Evolutionary conservation across 2,797 vertebrate genomes (phyloP).

Genomic region (Schizopygopsis pylzovi): DNA sequence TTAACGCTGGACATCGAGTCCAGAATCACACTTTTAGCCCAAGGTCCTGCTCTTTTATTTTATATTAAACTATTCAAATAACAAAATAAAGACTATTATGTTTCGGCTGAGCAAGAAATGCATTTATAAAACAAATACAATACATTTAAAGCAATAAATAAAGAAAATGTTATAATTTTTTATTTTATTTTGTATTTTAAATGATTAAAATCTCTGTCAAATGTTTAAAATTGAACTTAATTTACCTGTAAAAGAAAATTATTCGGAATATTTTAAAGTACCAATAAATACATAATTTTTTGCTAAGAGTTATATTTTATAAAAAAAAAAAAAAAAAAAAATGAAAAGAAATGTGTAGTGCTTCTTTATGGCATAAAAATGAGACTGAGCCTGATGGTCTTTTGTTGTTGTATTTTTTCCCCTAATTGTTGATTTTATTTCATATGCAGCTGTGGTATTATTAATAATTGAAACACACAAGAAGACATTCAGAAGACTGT

Average conservation of each 20-base stretch:
- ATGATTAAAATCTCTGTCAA: not conserved
- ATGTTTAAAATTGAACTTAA: not conserved
- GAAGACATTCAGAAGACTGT: not conserved
- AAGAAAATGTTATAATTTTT: not conserved
- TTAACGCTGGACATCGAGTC: conserved; percentile 63
- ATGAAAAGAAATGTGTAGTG: conserved; percentile 48
- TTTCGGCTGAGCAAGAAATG: not conserved
- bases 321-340: not conserved
- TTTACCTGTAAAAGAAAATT: conserved; percentile 1
- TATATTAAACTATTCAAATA: not conserved
- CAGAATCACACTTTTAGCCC: not conserved
- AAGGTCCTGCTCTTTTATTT: not conserved
- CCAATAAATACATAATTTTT: conserved; percentile 17
- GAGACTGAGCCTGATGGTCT: conserved; percentile 50
- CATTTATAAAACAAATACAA: not conserved
- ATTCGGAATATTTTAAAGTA: conserved; percentile 48
- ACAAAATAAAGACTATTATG: not conserved
- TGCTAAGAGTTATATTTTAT: not conserved
- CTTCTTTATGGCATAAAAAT: conserved; percentile 42
- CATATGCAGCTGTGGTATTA: conserved; percentile 41
- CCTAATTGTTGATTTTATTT: conserved; percentile 57
- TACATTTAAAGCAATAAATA: not conserved
- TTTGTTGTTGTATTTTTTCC: conserved; percentile 50
- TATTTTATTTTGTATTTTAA: not conserved
- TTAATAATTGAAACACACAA: conserved; percentile 19